Evolutionary conservation across 2,797 vertebrate genomes (phyloP), one percentile per base, ranked within the genome.

Genomic region (Taeniopygia guttata): DNA sequence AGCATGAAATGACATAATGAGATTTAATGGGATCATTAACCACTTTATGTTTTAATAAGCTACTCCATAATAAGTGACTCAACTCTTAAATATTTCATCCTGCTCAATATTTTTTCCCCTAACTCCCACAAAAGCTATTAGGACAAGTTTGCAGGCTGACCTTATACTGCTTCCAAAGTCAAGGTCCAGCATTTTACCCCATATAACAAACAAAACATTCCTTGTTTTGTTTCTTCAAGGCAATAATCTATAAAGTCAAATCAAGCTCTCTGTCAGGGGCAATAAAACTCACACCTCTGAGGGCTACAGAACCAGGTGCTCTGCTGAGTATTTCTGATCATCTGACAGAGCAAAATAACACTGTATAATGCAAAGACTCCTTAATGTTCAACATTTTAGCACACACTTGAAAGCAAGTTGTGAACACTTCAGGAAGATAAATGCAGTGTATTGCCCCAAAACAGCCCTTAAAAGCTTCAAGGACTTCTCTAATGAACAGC

Each of bases 21-120:
- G 90, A 91, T 89, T 87, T 96, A 96, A 93, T 92, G 63, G 82
- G 43, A 91, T 91, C 90, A 94, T 95, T 92, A 96, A 91, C 91
- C 93, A 95, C 73, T 94, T 90, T 87, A 51, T 66, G 73, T 91
- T 94, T 95, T 93, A 95, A 92, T 81, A 95, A 83, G 78, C 54
- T 85, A 55, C 72, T 94, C 70, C n/a, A 64, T 38, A 82, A 56
- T 54, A 95, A 90, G 56, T 83, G 75, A 87, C 72, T 94, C 75
- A 92, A 93, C 56, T 77, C 72, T 66, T 80, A 68, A 92, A 89
- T 85, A 95, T 80, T 92, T 87, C 66, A 89, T 74, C 30, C 68
- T 48, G 40, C 52, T 90, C 75, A 9, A 13, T 84, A 66, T 90
- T 77, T 85, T 87, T 66, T 23, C 45, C 66, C 29, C 2, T 20